Conservation (phyloP, 2,113 vertebrate species). For the Thunnus maccoyii region DNA sequence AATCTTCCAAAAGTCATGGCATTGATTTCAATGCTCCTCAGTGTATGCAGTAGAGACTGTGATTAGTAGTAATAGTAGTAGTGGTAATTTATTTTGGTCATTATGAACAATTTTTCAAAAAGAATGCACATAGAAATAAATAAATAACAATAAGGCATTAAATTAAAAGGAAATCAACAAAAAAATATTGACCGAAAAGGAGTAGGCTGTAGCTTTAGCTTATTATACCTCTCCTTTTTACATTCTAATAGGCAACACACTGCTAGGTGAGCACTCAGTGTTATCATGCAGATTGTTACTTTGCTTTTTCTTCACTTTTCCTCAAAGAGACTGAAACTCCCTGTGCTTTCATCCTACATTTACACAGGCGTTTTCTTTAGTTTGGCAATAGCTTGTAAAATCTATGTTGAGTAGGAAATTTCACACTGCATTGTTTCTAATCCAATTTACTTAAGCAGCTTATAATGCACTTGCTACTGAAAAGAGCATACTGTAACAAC, state of each 20-base stretch:
- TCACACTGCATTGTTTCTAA: conserved; percentile 32
- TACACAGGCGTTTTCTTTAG: neutral
- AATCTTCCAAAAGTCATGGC: too few relatives aligned
- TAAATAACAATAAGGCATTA: too few relatives aligned
- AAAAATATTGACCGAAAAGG: too few relatives aligned
- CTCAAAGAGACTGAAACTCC: neutral
- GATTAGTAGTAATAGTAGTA: too few relatives aligned
- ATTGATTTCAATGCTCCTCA: too few relatives aligned
- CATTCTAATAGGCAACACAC: too few relatives aligned
- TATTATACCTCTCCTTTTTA: too few relatives aligned
- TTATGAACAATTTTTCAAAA: too few relatives aligned
- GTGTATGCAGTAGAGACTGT: neutral
- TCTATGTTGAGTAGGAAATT: conserved; percentile 12
- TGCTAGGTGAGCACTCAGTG: neutral
- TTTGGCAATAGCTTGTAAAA: conserved; percentile 3
- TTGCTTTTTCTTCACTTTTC: neutral
- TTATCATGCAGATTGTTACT: neutral
- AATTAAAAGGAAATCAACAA: too few relatives aligned
- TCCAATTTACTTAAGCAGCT: conserved; percentile 27
- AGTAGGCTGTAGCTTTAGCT: too few relatives aligned
- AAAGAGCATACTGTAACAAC: neutral
- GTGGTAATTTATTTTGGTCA: too few relatives aligned
- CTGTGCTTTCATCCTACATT: neutral
- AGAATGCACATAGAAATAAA: too few relatives aligned
- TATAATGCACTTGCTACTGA: conserved; percentile 3